These are phyloP conservation scores for Seira sanloemensis DNA, from an alignment of 2,888 invertebrate genomes.

Conservation along the genomic window DNA sequence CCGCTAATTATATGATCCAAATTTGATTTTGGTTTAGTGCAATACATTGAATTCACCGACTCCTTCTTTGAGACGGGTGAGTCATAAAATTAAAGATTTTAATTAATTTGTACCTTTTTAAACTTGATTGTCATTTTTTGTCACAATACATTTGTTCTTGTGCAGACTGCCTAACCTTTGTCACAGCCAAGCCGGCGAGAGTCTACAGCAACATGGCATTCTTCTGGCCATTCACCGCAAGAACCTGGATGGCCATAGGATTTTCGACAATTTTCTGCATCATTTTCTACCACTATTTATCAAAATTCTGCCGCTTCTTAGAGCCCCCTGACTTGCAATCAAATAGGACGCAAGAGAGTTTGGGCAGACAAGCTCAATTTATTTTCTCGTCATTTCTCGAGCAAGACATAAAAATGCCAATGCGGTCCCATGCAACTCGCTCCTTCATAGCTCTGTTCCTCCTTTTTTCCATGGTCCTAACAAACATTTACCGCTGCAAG, in stretches of 20 bases:
- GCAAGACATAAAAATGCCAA: no score
- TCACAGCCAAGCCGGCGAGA: slow-evolving; percentile 49
- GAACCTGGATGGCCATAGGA: slow-evolving; percentile 34
- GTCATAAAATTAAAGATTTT: no score
- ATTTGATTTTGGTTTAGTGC: not conserved
- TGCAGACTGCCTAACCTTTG: slow-evolving; percentile 65
- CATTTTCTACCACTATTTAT: no score
- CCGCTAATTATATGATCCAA: no score
- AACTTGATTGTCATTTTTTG: no score
- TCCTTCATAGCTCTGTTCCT: slow-evolving; percentile 54
- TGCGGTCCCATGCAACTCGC: slow-evolving; percentile 27
- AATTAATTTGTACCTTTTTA: no score
- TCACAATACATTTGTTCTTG: no score
- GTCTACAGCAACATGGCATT: slow-evolving; percentile 42
- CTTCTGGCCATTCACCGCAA: slow-evolving; percentile 44
- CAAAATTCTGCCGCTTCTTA: no score
- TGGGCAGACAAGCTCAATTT: slow-evolving; percentile 22
- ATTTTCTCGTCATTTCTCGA: slow-evolving; percentile 48
- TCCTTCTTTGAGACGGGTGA: no score
- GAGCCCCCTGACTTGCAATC: no score
- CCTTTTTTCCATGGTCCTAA: slow-evolving; percentile 61
- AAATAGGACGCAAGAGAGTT: no score
- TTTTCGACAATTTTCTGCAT: no score
- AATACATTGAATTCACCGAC: slow-evolving; percentile 36
- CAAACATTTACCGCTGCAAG: slow-evolving; percentile 59